A percentile compares a stretch with the other conserved stretches of the same genome.
These are phyloP conservation scores for Apodemus speciosus DNA, from an alignment of 2,113 vertebrate genomes.

Conservation along the genomic window DNA sequence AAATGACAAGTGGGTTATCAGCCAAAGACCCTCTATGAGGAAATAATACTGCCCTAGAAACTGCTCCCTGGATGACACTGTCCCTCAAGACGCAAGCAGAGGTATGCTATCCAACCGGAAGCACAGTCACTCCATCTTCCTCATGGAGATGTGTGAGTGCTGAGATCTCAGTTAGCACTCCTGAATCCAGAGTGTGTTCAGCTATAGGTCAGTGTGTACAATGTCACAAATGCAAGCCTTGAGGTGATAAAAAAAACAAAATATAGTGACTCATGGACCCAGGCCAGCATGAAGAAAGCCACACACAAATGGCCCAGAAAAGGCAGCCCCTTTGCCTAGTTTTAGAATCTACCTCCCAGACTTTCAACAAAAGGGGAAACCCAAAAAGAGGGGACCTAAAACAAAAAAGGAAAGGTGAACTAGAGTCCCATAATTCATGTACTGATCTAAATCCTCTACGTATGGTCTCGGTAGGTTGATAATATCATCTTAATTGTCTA, in stretches of 20 bases:
- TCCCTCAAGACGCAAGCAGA: neutral
- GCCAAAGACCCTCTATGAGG: neutral
- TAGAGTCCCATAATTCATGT: neutral
- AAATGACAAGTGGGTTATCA: neutral
- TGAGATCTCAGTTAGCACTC: neutral
- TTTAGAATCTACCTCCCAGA: neutral
- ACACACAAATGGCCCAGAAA: neutral
- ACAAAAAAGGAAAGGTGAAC: neutral
- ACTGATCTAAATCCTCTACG: neutral
- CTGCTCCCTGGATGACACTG: neutral
- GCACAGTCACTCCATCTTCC: neutral
- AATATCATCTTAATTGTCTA: neutral
- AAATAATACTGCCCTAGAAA: neutral
- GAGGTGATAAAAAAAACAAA: neutral
- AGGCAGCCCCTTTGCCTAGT: neutral
- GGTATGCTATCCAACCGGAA: neutral
- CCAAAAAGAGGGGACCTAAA: neutral
- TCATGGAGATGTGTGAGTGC: neutral
- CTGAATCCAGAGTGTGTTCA: neutral
- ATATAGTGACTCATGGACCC: slow-evolving; percentile 2
- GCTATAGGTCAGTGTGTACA: neutral
- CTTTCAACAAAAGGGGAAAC: neutral
- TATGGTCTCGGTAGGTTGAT: neutral
- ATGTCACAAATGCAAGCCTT: slow-evolving; percentile 23
- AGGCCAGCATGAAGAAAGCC: slow-evolving; percentile 21